Conservation (phyloP, 2,888 invertebrate species). For the Plagodis dolabraria region DNA sequence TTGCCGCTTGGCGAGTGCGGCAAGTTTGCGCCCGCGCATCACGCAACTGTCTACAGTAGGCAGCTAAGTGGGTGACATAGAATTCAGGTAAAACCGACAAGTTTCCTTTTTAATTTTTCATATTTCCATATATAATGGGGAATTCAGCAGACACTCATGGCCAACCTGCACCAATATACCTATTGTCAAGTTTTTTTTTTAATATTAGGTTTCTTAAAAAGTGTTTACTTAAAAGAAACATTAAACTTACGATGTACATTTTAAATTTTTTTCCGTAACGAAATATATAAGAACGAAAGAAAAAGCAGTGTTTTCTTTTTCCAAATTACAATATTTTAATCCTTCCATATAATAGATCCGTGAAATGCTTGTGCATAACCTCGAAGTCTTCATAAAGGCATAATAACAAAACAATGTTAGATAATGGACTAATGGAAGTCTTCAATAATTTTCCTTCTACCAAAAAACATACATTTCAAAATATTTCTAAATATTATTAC, state of each 20-base stretch:
- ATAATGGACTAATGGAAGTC: too few species aligned
- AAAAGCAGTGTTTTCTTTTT: too few species aligned
- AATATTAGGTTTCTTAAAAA: neutral
- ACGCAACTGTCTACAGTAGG: constrained; percentile 47
- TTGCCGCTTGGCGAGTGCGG: constrained; percentile 63
- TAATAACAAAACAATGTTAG: too few species aligned
- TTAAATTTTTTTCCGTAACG: neutral
- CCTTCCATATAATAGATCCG: too few species aligned
- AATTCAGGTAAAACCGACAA: constrained; percentile 48
- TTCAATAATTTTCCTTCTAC: too few species aligned
- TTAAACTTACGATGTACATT: too few species aligned
- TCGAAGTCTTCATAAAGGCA: too few species aligned
- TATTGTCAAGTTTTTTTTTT: neutral
- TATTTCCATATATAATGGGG: constrained; percentile 24
- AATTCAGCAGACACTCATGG: neutral
- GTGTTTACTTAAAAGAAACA: too few species aligned
- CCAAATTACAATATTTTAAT: too few species aligned
- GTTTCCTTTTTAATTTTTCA: constrained; percentile 48
- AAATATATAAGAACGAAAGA: constrained; percentile 6
- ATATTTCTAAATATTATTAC: too few species aligned
- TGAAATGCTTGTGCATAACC: too few species aligned
- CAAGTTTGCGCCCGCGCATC: constrained; percentile 68
- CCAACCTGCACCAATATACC: neutral
- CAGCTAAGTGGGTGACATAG: constrained; percentile 62
- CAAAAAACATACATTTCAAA: too few species aligned